Percentiles rank a stretch among this genome's conserved stretches.
These are phyloP conservation scores for Arenicola marina DNA, from an alignment of 2,888 invertebrate species.

Conservation along the genomic window DNA sequence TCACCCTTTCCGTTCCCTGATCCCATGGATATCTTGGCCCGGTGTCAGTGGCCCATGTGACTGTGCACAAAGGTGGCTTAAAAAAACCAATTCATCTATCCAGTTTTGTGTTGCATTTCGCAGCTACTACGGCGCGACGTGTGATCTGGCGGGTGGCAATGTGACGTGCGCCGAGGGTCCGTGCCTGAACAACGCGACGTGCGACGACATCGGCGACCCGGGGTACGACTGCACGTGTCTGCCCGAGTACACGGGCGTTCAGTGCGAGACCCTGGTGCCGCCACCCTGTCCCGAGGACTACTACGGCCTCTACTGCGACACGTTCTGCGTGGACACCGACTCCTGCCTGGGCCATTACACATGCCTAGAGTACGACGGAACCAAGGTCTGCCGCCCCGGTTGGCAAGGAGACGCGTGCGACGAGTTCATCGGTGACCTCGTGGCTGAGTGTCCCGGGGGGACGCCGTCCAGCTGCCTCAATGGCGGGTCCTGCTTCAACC, in stretches of 20 bases:
- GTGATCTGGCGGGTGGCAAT: neutral
- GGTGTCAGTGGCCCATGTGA: too few species aligned
- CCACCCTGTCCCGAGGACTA: neutral
- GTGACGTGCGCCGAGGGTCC: neutral
- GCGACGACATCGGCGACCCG: neutral
- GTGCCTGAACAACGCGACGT: neutral
- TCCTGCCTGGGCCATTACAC: conserved; percentile 3
- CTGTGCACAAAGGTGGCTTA: too few species aligned
- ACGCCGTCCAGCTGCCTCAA: neutral
- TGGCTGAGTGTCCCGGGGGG: neutral
- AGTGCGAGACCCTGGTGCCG: neutral
- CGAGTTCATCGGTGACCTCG: neutral
- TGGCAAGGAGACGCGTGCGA: neutral
- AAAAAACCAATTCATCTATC: too few species aligned
- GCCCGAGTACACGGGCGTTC: neutral
- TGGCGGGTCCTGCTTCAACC: neutral
- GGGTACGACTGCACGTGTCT: neutral
- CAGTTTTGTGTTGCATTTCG: neutral
- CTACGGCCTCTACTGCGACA: neutral
- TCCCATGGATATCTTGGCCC: too few species aligned
- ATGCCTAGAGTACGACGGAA: neutral
- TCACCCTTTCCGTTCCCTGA: too few species aligned
- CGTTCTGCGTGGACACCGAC: neutral
- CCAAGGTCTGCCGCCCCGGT: conserved; percentile 2
- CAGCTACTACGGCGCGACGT: neutral